Evolutionary conservation across 2,888 invertebrate species (phyloP), one percentile per base, ranked within the genome.

Genomic region (Zele albiditarsus): DNA sequence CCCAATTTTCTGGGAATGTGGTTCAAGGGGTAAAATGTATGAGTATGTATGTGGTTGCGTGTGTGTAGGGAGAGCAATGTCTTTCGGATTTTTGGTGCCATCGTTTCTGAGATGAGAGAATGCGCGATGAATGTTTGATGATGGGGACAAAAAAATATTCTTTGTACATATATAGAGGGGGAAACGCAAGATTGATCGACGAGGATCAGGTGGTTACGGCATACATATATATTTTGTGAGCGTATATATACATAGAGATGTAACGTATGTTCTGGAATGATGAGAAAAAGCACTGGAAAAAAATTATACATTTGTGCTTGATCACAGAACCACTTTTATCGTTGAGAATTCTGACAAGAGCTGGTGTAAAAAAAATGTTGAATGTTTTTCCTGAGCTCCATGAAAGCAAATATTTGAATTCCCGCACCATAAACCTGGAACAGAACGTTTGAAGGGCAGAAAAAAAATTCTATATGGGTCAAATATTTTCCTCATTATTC

Each of bases 91-190:
- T 28, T 63, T 63, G 20, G 38, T 63, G 38, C 38, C 38, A 25
- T 33, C 23, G 8, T 63, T 38, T 38, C 38, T 8, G 33, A 63
- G 38, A 63, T 23, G 38, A 38, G 63, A 63, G 38, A 63, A 63
- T 63, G 38, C 38, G 33, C 23, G 63, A 63, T 63, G 63, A 63
- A 63, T 63, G 63, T 63, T 63, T 33, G 33, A 63, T 63, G 63
- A 23, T 63, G 25, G 53, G 53, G 53, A 53, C 53, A 53, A 20
- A 53, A 42, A 53, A n/a, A 27, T 58, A 14, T 38, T 57, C 31
- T 25, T 57, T 38, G 57, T 58, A 31, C 33, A 57, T 25, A 25
- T 58, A n/a, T 38, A 20, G 1, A 12, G 20, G 28, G 60, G 6
- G 8, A 25, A 42, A 62, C 38, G 27, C 38, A 27, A 53, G 53